Conservation (phyloP, 2,888 invertebrate species). For the Ypsolopha sequella region DNA sequence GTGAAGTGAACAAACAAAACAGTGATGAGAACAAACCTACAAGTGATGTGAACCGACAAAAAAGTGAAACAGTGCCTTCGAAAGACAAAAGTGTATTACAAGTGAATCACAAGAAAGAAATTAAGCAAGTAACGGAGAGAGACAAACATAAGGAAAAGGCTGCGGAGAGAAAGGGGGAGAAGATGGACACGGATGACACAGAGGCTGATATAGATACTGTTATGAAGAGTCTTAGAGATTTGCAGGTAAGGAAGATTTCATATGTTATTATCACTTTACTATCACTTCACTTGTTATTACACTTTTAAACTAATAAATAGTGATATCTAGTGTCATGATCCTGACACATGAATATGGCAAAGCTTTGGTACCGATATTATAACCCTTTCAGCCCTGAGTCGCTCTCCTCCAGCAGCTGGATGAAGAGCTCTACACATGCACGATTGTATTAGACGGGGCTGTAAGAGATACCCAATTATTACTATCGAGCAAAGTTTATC, state of each 20-base stretch:
- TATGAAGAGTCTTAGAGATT: constrained; percentile 49
- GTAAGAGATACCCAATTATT: too few species aligned
- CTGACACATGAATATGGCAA: too few species aligned
- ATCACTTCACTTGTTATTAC: too few species aligned
- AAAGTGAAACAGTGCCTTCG: constrained; percentile 54
- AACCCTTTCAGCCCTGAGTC: too few species aligned
- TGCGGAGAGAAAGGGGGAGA: constrained; percentile 16
- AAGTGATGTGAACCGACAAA: constrained; percentile 25
- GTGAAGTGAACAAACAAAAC: not conserved
- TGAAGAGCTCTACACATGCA: too few species aligned
- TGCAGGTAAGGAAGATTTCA: constrained; percentile 37
- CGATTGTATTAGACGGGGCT: too few species aligned
- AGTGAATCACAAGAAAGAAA: not conserved
- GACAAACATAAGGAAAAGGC: constrained; percentile 17
- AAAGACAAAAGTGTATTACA: constrained; percentile 32
- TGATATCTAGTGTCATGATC: too few species aligned
- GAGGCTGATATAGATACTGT: constrained; percentile 45
- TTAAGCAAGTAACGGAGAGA: constrained; percentile 21
- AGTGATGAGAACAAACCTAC: constrained; percentile 1
- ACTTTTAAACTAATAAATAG: too few species aligned
- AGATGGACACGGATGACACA: constrained; percentile 28
- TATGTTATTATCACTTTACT: too few species aligned
- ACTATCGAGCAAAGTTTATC: too few species aligned
- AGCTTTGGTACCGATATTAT: too few species aligned
- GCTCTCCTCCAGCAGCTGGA: too few species aligned